Percentiles rank a stretch among this genome's conserved stretches.
These are phyloP conservation scores for Callopanchax toddi DNA, from an alignment of 2,113 vertebrate species.

Conservation along the genomic window DNA sequence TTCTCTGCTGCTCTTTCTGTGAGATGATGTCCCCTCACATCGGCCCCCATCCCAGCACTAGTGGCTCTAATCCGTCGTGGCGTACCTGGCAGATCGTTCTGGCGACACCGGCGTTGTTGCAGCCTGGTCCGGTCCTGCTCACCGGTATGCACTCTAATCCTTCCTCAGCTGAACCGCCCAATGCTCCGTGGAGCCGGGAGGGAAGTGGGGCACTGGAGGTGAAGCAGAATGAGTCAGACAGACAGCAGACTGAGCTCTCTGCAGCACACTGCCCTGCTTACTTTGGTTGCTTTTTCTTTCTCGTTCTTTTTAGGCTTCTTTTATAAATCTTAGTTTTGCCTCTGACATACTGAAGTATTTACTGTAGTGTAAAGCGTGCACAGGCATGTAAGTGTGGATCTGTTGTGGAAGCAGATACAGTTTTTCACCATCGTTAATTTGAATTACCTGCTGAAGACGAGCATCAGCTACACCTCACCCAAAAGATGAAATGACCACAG, in stretches of 20 bases:
- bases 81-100: slow-evolving; percentile 76
- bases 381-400: too few relatives aligned
- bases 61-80: slow-evolving; percentile 70
- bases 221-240: slow-evolving; percentile 29
- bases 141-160: slow-evolving; percentile 61
- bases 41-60: slow-evolving; percentile 48
- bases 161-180: slow-evolving; percentile 27
- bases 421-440: too few relatives aligned
- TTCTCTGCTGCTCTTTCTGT: slow-evolving; percentile 13
- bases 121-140: slow-evolving; percentile 51
- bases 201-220: slow-evolving; percentile 60
- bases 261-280: background rate
- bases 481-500: too few relatives aligned
- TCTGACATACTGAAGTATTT: too few relatives aligned
- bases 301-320: background rate
- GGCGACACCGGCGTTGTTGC: slow-evolving; percentile 62
- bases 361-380: too few relatives aligned
- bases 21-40: slow-evolving; percentile 56
- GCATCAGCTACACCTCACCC: too few relatives aligned
- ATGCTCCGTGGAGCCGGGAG: slow-evolving; percentile 27
- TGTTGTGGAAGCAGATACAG: too few relatives aligned
- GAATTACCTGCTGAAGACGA: too few relatives aligned
- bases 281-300: too few relatives aligned
- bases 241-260: background rate
- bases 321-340: too few relatives aligned